Evolutionary conservation across 2,113 vertebrate genomes (phyloP), one percentile per base, ranked within the genome.

Genomic region (Bagarius yarrelli): DNA sequence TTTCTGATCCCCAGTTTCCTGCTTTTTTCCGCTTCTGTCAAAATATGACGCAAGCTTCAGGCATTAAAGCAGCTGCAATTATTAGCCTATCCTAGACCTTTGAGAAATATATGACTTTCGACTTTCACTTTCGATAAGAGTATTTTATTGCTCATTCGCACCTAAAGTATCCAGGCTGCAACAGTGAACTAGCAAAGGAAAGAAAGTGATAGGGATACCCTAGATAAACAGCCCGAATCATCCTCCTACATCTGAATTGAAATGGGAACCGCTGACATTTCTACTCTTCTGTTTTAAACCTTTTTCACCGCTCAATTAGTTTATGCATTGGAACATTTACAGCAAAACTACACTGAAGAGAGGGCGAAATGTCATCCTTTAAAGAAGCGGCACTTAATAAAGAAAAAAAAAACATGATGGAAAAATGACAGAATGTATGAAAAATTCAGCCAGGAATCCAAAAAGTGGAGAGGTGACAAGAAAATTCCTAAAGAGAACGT

Each of bases 1-100:
- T 53, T 78, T 11, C 57, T 47, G 44, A 79, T n/a, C 52, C 47
- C 61, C 30, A 66, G 47, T 52, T 63, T 11, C 63, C 34, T n/a
- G n/a, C 27, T 18, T 50, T 44, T 16, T 19, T 8, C 23, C 14
- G 67, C 72, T 69, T 80, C 25, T 84, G 53, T 80, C 67, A 75
- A 44, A 19, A 55, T 36, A 32, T 34, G 11, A 30, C 63, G 27
- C 40, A 66, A 85, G 81, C 64, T 69, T 84, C 79, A 86, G 83
- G 80, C 70, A 81, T 89, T 88, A 83, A 23, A 83, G 76, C 86
- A 85, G 34, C 50, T 78, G 84, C 67, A 85, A 88, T 89, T 90
- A 86, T 61, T 36, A 64, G 59, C 57, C 82, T 74, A 79, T 79
- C 73, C 81, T 82, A 79, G 55, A 76, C 36, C 52, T 64, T 63